Evolutionary conservation across 2,113 vertebrate genomes (phyloP).

Genomic region (Motacilla alba): DNA sequence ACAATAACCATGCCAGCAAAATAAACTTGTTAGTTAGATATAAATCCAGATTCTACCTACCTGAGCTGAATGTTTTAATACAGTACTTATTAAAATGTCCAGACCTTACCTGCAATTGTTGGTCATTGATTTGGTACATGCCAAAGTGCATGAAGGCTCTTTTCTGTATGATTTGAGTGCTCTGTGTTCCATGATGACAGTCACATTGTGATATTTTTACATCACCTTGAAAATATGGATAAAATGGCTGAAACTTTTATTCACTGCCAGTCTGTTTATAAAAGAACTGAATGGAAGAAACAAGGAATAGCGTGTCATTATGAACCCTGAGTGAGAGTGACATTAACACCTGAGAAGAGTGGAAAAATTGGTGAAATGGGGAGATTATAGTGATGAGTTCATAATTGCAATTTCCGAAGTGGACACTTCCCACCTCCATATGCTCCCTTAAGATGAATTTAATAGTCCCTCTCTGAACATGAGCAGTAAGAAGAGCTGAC

Average conservation of each 20-base stretch:
- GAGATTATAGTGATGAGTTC: not conserved
- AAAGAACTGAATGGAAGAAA: not conserved
- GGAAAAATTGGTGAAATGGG: not conserved
- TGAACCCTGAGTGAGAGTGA: not conserved
- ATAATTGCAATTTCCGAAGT: not conserved
- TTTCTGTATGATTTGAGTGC: not conserved
- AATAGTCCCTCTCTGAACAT: not conserved
- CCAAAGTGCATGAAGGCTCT: not conserved
- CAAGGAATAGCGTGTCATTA: not conserved
- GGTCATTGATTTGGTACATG: not conserved
- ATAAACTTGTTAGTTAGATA: rapidly evolving
- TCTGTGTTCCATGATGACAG: not conserved
- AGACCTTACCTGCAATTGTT: not conserved
- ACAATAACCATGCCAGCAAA: not conserved
- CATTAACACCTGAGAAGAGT: not conserved
- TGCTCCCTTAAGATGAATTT: rapidly evolving
- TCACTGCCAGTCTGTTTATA: not conserved
- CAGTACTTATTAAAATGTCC: not conserved
- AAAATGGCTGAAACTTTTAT: not conserved
- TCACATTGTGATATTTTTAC: not conserved
- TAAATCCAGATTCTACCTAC: not conserved
- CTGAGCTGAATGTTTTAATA: not conserved
- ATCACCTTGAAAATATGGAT: not conserved
- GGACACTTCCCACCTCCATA: not conserved
- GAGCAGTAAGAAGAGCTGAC: not conserved